Conservation (phyloP, 2,888 invertebrate species). For the Oeneis ivallda region DNA sequence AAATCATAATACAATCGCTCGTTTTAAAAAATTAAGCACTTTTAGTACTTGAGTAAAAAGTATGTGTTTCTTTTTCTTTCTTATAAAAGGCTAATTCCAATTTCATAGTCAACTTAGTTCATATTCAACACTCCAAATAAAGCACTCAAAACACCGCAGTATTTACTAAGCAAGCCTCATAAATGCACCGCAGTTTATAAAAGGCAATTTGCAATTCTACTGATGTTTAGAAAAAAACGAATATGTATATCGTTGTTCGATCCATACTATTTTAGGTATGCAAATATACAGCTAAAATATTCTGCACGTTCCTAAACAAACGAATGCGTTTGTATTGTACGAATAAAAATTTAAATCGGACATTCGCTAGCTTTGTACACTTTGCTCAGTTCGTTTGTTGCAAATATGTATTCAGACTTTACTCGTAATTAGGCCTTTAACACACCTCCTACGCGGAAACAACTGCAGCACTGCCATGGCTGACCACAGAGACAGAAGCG, state of each 20-base stretch:
- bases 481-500: no score
- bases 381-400: constrained; percentile 3
- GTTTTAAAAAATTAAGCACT: neutral
- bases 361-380: neutral
- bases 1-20: neutral
- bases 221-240: constrained; percentile 16
- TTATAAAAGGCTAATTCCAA: constrained; percentile 1
- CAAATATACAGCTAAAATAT: constrained; percentile 15
- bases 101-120: constrained; percentile 2
- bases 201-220: constrained; percentile 19
- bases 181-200: constrained; percentile 11
- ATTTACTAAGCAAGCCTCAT: constrained; percentile 2
- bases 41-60: neutral
- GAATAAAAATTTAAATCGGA: constrained; percentile 8
- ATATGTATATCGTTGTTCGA: constrained; percentile 6
- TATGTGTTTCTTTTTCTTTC: neutral
- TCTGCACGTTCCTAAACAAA: constrained; percentile 17
- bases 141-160: neutral
- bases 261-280: neutral
- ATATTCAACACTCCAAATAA: constrained; percentile 6
- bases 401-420: neutral
- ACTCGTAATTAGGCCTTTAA: no score
- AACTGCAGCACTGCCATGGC: no score
- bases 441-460: no score
- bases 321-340: constrained; percentile 12